Conservation (phyloP, 2,113 vertebrate genomes). For the Mesoclemmys tuberculata region DNA sequence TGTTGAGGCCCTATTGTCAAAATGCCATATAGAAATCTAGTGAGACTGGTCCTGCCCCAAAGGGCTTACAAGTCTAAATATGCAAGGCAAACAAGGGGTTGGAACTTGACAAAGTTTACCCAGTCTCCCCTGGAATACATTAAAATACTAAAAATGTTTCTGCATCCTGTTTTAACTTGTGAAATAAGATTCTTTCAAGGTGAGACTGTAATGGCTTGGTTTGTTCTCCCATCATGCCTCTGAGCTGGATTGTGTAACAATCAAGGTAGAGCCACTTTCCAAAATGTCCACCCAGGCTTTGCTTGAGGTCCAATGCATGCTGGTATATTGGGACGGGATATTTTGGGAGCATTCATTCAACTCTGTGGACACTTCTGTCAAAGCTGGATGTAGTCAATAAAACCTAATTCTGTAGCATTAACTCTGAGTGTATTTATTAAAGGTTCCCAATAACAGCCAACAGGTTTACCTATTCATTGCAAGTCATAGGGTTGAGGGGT, state of each 20-base stretch:
- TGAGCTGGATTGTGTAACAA: neutral
- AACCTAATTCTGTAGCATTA: neutral
- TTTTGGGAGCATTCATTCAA: neutral
- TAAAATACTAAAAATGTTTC: neutral
- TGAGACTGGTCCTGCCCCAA: neutral
- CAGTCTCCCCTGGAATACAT: neutral
- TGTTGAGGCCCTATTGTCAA: neutral
- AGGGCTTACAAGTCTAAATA: neutral
- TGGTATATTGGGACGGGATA: fast-evolving
- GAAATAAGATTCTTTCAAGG: too few relatives aligned
- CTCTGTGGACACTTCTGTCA: neutral
- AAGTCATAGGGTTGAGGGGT: neutral
- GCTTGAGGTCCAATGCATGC: neutral
- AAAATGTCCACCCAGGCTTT: neutral
- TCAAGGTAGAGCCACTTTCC: neutral
- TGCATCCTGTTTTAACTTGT: conserved; percentile 4
- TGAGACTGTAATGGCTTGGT: neutral
- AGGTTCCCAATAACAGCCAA: neutral
- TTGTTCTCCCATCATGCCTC: neutral
- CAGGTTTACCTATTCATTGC: neutral
- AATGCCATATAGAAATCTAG: neutral
- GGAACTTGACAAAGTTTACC: conserved; percentile 9
- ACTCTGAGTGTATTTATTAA: neutral
- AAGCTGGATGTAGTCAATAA: neutral
- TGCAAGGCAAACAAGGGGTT: neutral